Base-by-base conservation (phyloP, 2,113 vertebrate genomes). In the Anas platyrhynchos region DNA sequence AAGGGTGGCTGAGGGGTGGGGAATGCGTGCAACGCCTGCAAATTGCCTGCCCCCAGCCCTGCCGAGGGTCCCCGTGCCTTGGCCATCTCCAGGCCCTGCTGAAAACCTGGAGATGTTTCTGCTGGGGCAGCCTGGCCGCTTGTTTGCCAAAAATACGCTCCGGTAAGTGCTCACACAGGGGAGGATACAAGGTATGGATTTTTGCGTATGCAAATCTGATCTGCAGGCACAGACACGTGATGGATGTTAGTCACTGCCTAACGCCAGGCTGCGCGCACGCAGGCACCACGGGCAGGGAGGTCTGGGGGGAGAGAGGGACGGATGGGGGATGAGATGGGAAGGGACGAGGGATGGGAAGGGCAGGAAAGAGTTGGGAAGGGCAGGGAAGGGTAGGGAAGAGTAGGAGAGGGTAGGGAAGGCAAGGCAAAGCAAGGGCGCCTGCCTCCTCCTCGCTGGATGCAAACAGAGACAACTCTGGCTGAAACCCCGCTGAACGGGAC, bases 221-320 rank as follows among this genome's bases (percentile, higher is more conserved):
- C 92, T 74, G 94, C 96, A 97, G 95, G 94, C 91, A 92, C 1
- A 4, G 5, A n/a, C 96, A 95, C 86, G 95, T 95, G 96, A 96
- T 36, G 88, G 94, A n/a, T 83, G 94, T 96, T 93, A 96, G 95
- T 97, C 96, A 96, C 80, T 25, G 94, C 96, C 76, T 34, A 85
- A 72, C 7, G 89, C 3, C 2, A 75, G 68, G 62, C 78, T 94
- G 95, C 88, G 31, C 44, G 29, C 34, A 15, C 36, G 21, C 71
- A 58, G 38, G 56, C 88, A 55, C 2, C 20, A 65, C 31, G 92
- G 95, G 92, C 90, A 6, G 89, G 1, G 69, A 76, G 91, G 89
- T 8, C 78, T 29, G 2, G 71, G 23, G 26, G 75, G n/a, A 67
- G 20, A 11, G 9, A 13, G 41, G 54, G 48, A 20, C 31, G 44